phyloP scores from a whole-genome alignment of 2,888 invertebrate species.

The Acronicta psi region DNA sequence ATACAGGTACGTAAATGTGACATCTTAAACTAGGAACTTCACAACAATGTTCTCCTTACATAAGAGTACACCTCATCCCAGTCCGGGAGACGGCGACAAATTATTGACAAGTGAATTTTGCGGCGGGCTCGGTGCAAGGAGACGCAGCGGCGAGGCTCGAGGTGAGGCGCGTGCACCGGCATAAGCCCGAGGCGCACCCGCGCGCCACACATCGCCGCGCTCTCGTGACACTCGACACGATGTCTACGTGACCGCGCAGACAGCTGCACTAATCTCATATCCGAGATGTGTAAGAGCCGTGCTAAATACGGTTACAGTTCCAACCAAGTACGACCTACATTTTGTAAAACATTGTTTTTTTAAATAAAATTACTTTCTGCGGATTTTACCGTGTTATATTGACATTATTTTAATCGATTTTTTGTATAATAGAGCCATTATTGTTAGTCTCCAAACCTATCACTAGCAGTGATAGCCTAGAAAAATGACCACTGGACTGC shows the following conservation, averaged over 20 bases:
- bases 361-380: too few species aligned
- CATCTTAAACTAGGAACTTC: constrained; percentile 27
- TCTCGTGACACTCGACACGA: constrained; percentile 77
- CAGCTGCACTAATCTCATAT: constrained; percentile 79
- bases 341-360: constrained; percentile 20
- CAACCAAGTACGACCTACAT: constrained; percentile 46
- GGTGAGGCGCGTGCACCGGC: constrained; percentile 71
- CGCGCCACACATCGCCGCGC: constrained; percentile 53
- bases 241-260: constrained; percentile 86
- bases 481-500: too few species aligned
- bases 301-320: constrained; percentile 62
- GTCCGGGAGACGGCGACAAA: constrained; percentile 46
- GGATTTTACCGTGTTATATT: too few species aligned
- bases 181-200: constrained; percentile 64
- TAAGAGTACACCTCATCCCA: constrained; percentile 32
- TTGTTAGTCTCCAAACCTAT: too few species aligned
- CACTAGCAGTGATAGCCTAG: too few species aligned
- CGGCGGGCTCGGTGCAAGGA: constrained; percentile 15
- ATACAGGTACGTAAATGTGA: constrained; percentile 21
- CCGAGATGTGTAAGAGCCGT: constrained; percentile 60
- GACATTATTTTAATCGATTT: too few species aligned
- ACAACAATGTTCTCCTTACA: constrained; percentile 29
- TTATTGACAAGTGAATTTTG: constrained; percentile 62
- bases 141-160: constrained; percentile 19
- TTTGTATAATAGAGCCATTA: too few species aligned